These are phyloP conservation scores for Drosophila emarginata DNA, from an alignment of 2,888 invertebrate genomes.

Conservation along the genomic window DNA sequence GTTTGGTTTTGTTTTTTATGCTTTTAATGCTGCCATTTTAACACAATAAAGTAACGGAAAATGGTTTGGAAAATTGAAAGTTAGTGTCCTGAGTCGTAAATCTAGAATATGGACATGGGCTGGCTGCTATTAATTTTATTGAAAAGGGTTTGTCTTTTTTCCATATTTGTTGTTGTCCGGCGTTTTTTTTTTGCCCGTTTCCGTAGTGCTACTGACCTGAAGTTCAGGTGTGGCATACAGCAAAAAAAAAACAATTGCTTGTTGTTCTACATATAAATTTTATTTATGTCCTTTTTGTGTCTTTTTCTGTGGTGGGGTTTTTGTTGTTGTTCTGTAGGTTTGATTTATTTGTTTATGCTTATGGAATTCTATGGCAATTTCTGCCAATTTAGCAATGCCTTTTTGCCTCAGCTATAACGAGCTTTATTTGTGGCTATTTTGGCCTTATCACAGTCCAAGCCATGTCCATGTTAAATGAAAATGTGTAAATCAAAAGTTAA, in stretches of 20 bases:
- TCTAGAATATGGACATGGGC: slow-evolving; percentile 36
- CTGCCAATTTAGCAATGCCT: slow-evolving; percentile 66
- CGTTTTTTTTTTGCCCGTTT: slow-evolving; percentile 25
- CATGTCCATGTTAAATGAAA: slow-evolving; percentile 37
- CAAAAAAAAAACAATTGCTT: slow-evolving; percentile 35
- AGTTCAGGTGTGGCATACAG: slow-evolving; percentile 26
- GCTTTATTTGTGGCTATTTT: slow-evolving; percentile 24
- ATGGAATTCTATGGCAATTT: slow-evolving; percentile 51
- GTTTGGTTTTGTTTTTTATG: background rate
- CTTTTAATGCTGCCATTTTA: slow-evolving; percentile 3
- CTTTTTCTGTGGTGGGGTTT: background rate
- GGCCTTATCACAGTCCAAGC: slow-evolving; percentile 13
- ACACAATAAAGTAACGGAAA: slow-evolving; percentile 8
- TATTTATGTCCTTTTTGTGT: slow-evolving; percentile 42
- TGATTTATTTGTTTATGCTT: slow-evolving; percentile 71
- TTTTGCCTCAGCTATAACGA: slow-evolving; percentile 39
- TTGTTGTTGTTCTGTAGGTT: slow-evolving; percentile 12
- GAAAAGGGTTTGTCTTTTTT: slow-evolving; percentile 59
- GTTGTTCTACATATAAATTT: slow-evolving; percentile 37
- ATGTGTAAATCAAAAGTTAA: slow-evolving; percentile 60
- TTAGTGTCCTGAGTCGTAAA: slow-evolving; percentile 56
- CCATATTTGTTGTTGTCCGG: background rate
- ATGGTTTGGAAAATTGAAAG: slow-evolving; percentile 41
- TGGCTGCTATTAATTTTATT: slow-evolving; percentile 62
- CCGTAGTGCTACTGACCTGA: slow-evolving; percentile 7